Percentiles rank a stretch among this genome's conserved stretches.
phyloP scores from a whole-genome alignment of 1,140 invertebrate species.

The Pseudachorutes palmiensis region DNA sequence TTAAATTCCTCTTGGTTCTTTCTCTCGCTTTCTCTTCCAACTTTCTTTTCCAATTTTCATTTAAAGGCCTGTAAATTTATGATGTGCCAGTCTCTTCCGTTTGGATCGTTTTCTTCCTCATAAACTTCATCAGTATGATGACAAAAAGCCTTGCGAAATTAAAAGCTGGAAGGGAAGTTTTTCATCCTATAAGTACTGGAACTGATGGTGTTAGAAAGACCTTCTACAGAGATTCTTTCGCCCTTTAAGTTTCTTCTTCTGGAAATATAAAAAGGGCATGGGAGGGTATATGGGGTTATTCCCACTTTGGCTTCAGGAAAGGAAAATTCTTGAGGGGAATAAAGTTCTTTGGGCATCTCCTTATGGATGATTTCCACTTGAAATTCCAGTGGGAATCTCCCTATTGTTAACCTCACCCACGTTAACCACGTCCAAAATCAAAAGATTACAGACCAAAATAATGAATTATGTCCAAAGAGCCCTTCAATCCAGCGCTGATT shows the following conservation, averaged over 20 bases:
- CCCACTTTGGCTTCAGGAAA: not conserved
- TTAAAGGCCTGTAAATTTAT: conserved; percentile 2
- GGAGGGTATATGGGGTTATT: not conserved
- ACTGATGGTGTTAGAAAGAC: too few relatives aligned
- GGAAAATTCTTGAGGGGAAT: not conserved
- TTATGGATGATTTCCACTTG: not conserved
- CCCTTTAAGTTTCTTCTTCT: too few relatives aligned
- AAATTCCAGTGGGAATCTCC: not conserved
- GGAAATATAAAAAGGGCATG: too few relatives aligned
- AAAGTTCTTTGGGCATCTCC: not conserved
- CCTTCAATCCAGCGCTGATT: too few relatives aligned
- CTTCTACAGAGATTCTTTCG: too few relatives aligned
- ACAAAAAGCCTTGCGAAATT: not conserved
- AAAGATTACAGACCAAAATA: too few relatives aligned
- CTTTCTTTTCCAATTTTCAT: conserved; percentile 8
- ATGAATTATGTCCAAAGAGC: too few relatives aligned
- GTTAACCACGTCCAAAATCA: too few relatives aligned
- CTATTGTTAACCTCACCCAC: too few relatives aligned
- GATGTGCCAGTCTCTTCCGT: not conserved
- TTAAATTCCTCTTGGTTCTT: too few relatives aligned
- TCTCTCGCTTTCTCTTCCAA: not conserved
- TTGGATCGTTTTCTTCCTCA: not conserved
- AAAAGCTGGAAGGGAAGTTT: conserved; percentile 3
- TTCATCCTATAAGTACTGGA: not conserved
- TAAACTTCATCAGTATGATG: conserved; percentile 7